Evolutionary conservation across 2,888 invertebrate genomes (phyloP).

Genomic region (Cerceris rybyensis): DNA sequence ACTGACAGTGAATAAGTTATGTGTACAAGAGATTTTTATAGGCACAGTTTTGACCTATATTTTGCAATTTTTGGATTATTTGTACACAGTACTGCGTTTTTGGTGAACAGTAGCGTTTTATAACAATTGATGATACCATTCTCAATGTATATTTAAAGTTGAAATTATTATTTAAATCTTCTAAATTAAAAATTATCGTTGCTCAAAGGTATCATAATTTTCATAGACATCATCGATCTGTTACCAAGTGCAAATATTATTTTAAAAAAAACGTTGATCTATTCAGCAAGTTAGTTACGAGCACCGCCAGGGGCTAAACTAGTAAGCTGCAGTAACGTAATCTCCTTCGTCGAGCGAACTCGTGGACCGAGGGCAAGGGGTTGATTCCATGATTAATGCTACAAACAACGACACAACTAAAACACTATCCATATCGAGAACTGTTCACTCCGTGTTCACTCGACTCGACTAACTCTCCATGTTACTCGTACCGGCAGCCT

Average conservation of each 20-base stretch:
- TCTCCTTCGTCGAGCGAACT: constrained; percentile 60
- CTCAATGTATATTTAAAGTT: no score
- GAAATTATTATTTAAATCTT: no score
- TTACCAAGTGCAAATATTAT: neutral
- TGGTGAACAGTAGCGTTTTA: no score
- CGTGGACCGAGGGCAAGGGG: constrained; percentile 50
- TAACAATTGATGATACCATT: no score
- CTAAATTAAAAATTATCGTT: no score
- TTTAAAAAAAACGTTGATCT: neutral
- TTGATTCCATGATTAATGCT: constrained; percentile 73
- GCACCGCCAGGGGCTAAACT: constrained; percentile 39
- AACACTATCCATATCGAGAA: constrained; percentile 41
- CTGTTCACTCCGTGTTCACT: constrained; percentile 23
- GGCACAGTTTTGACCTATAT: no score
- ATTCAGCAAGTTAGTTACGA: constrained; percentile 32
- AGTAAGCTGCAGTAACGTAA: constrained; percentile 53
- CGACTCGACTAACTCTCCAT: constrained; percentile 32
- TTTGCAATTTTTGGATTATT: no score
- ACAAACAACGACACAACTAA: constrained; percentile 67
- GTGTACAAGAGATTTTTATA: no score
- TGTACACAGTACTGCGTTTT: no score
- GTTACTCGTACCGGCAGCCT: constrained; percentile 29
- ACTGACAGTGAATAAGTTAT: no score
- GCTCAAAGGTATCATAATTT: no score
- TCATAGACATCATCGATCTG: neutral